Base-by-base conservation (phyloP, 2,797 vertebrate species). In the Macrochelys suwanniensis region DNA sequence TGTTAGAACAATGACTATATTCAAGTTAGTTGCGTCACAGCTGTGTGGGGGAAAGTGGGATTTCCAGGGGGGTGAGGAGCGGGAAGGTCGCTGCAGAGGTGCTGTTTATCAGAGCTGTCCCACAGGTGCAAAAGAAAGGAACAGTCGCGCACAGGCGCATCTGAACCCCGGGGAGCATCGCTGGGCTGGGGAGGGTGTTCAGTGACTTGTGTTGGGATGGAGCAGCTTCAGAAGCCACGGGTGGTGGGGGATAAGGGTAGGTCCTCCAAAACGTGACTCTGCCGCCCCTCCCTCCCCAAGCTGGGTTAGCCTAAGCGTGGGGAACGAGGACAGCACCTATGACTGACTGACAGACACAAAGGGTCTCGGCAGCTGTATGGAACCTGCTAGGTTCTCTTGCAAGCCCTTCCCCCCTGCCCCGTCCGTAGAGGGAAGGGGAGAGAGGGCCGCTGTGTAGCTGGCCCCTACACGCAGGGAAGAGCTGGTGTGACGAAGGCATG, bases 351-450 rank as follows among this genome's bases (percentile, higher is more conserved):
- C n/a, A 42, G 9, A 21, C 0, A 1, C 5, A 1, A 49, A 3
- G 54, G 37, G 4, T 25, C 2, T 0, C 53, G 57, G 31, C n/a
- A 1, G 91, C 42, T 2, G 19, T 19, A 1, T 50, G 2, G 1
- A 49, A n/a, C 1, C 25, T 26, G 2, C 49, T 1, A 0, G 4
- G 45, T 47, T 47, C 42, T 13, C 23, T 4, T 12, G 4, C 25
- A 47, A 28, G 74, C 16, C 26, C 68, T 21, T 37, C 11, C 0
- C 4, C 2, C 16, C 0, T 3, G 49, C 0, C 2, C 56, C 47
- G 13, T 1, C 31, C 1, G 0, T 1, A 0, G 31, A 21, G 12
- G 31, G 2, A 17, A 7, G 17, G 0, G 1, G 21, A n/a, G 1
- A 17, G 81, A 71, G 71, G 42, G 4, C 26, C 5, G 6, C 12